Evolutionary conservation across 2,113 vertebrate species (phyloP), one percentile per base, ranked within the genome.

Genomic region (Protobothrops mucrosquamatus): DNA sequence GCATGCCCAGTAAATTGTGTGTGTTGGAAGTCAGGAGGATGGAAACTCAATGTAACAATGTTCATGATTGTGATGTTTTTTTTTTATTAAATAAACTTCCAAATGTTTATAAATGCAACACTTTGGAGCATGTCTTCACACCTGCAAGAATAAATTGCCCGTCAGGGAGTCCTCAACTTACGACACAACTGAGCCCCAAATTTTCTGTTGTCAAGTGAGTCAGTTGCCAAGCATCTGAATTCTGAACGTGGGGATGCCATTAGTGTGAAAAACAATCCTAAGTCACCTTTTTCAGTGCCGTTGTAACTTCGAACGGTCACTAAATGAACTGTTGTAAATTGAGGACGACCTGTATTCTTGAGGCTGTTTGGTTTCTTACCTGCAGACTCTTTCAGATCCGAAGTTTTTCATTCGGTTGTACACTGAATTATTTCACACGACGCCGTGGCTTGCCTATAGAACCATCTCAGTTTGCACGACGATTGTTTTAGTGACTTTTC

Each of bases 1-100:
- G 97, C 97, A 97, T 97, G 97, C 97, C 96, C 95, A 94, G 95
- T 97, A 94, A 95, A 95, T 26, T 94, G 46, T 97, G 96, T 91
- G 91, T 92, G 94, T 95, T 95, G 94, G 94, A 94, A 95, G 94
- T 94, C 96, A 59, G 91, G 91, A 87, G 94, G 92, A 95, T 95
- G 96, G 96, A 95, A 95, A 90, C 90, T 15, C 94, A 95, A 95
- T 97, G 97, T 97, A 97, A 96, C 96, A 89, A 64, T 97, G 96
- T 97, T 96, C 91, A 95, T 96, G 96, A 94, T 97, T 97, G 97
- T 97, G 97, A 97, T 95, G 91, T 94, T 94, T 97, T 93, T 96
- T 97, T 51, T 86, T 86, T 4, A 9, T 46, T 29, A 96, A 97
- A 97, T 97, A 97, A 97, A 97, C 96, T 96, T 97, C 94, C 97